Evolutionary conservation across 2,797 vertebrate genomes (phyloP), one percentile per base, ranked within the genome.

Genomic region (Sebastes oblongus): DNA sequence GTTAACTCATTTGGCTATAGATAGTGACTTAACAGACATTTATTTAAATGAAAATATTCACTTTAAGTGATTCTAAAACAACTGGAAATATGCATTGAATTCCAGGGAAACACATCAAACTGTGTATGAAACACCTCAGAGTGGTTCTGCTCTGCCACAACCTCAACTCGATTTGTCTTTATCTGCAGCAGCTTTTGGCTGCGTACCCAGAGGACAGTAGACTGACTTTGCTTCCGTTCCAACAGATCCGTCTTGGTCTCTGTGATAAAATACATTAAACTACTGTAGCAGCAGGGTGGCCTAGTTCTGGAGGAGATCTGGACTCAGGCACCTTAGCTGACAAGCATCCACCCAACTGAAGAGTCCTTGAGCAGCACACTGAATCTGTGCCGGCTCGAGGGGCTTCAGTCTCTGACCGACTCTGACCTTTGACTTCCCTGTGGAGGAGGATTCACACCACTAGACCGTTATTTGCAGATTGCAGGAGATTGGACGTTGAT

Each of bases 361-460:
- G 76, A 66, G 78, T 66, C 80, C 76, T 74, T 77, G 64, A 82
- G 72, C 67, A 66, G 77, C 74, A 61, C 50, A n/a, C 30, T 56
- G 32, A 59, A 66, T 16, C 22, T 30, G 20, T 29, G 14, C 10
- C 2, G 50, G 24, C 71, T 67, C 52, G 9, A 59, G 8, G 18
- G 6, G 13, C 39, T 12, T 27, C n/a, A 61, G 42, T 34, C 25
- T 68, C 22, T 3, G 50, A 34, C 58, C 24, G 42, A 27, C 8
- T 52, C 73, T 72, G 69, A 75, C 62, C 59, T 80, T 46, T 46
- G 30, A 77, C 36, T 36, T 77, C 77, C 54, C 54, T n/a, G 42
- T 24, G 39, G 36, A 36, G 50, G 46, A 70, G 70, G 46, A 68
- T 24, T 65, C 30, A 42, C 20, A 74, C 27, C 13, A 72, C 27